These are phyloP conservation scores for Drosophila varians DNA, from an alignment of 1,140 invertebrate genomes.

Conservation along the genomic window DNA sequence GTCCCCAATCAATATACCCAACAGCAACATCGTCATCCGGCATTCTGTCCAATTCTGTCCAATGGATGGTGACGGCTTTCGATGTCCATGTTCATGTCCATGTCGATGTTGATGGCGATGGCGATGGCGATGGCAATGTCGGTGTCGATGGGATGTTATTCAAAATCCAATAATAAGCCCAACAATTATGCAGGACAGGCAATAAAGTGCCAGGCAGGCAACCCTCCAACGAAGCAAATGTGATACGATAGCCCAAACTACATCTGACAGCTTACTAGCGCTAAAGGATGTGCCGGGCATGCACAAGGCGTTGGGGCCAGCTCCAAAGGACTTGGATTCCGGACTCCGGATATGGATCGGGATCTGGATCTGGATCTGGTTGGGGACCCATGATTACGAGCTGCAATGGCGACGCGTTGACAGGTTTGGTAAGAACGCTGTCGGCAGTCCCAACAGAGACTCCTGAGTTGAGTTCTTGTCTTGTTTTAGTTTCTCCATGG, in stretches of 20 bases:
- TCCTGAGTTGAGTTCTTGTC: constrained; percentile 2
- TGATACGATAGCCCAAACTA: constrained; percentile 55
- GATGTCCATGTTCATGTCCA: neutral
- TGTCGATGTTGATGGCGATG: no score
- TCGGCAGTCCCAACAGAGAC: neutral
- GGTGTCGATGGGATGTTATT: constrained; percentile 20
- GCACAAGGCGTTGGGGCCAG: no score
- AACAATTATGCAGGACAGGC: constrained; percentile 59
- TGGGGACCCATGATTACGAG: constrained; percentile 62
- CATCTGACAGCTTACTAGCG: constrained; percentile 40
- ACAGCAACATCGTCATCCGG: neutral
- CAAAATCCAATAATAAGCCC: constrained; percentile 41
- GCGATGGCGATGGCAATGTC: neutral
- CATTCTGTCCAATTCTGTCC: neutral
- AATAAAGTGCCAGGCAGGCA: constrained; percentile 19
- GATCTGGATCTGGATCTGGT: neutral
- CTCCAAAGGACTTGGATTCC: no score
- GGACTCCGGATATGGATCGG: neutral
- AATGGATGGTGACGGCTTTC: neutral
- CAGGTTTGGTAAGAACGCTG: constrained; percentile 47
- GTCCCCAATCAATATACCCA: neutral
- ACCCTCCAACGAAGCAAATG: constrained; percentile 38
- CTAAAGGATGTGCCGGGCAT: neutral
- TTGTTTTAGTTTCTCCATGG: constrained; percentile 8
- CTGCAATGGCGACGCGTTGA: constrained; percentile 70